Evolutionary conservation across 2,113 vertebrate genomes (phyloP).

Genomic region (Bostrychus sinensis): DNA sequence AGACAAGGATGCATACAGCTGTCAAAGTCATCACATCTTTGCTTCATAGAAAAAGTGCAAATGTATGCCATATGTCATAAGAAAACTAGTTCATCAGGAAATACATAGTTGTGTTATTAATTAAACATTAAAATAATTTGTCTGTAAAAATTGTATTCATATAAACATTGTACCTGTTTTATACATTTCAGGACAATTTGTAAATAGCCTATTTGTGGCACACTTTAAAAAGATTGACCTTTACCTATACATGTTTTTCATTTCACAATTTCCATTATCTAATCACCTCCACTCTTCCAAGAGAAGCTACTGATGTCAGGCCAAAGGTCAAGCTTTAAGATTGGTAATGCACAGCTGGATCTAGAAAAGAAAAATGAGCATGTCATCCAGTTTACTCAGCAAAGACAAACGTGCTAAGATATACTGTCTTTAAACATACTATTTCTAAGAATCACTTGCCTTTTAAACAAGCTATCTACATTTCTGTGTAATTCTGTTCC

Average conservation of each 20-base stretch:
- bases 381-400: slow-evolving; percentile 2
- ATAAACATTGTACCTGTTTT: not conserved
- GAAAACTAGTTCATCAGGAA: too few relatives aligned
- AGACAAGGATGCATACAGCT: too few relatives aligned
- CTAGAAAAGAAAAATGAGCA: not conserved
- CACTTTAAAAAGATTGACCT: not conserved
- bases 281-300: not conserved
- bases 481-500: not conserved
- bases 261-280: not conserved
- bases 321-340: not conserved
- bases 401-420: not conserved
- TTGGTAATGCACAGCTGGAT: slow-evolving; percentile 15
- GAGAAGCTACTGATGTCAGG: not conserved
- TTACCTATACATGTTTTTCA: not conserved
- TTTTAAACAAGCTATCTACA: not conserved
- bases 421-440: not conserved
- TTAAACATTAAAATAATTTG: not conserved
- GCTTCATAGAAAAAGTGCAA: too few relatives aligned
- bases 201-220: not conserved
- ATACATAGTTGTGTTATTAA: too few relatives aligned
- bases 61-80: too few relatives aligned
- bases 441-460: not conserved
- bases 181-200: not conserved
- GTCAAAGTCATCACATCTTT: too few relatives aligned
- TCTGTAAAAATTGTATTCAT: too few relatives aligned